Conservation (phyloP, 1,140 invertebrate genomes). For the Hycleus cichorii region DNA sequence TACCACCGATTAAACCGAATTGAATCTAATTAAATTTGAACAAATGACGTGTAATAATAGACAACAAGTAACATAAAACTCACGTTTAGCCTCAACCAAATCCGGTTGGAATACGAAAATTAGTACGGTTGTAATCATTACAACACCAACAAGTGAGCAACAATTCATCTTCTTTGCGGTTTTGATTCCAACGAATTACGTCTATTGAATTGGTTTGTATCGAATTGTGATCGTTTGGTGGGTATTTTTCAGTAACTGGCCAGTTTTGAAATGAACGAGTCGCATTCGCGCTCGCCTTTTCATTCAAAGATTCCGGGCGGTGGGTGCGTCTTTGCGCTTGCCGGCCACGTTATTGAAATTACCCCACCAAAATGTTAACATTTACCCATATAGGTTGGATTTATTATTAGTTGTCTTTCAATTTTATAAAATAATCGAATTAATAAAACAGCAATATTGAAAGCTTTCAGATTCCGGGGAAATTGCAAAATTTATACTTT, state of each 20-base stretch:
- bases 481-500: too few relatives aligned
- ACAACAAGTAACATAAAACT: neutral
- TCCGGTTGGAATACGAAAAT: slow-evolving; percentile 8
- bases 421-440: too few relatives aligned
- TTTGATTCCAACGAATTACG: too few relatives aligned
- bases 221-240: neutral
- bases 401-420: too few relatives aligned
- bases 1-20: neutral
- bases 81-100: slow-evolving; percentile 13
- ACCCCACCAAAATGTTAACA: too few relatives aligned
- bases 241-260: neutral
- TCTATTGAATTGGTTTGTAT: too few relatives aligned
- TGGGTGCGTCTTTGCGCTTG: neutral
- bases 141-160: neutral
- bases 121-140: slow-evolving; percentile 1
- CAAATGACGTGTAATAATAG: too few relatives aligned
- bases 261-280: slow-evolving; percentile 17
- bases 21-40: neutral
- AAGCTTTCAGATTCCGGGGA: too few relatives aligned
- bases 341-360: too few relatives aligned
- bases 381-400: too few relatives aligned
- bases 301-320: slow-evolving; percentile 13
- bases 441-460: too few relatives aligned
- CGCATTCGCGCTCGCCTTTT: slow-evolving; percentile 18
- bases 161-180: slow-evolving; percentile 7